Evolutionary conservation across 2,888 invertebrate genomes (phyloP).

Genomic region (Chalcosyrphus nemorum): DNA sequence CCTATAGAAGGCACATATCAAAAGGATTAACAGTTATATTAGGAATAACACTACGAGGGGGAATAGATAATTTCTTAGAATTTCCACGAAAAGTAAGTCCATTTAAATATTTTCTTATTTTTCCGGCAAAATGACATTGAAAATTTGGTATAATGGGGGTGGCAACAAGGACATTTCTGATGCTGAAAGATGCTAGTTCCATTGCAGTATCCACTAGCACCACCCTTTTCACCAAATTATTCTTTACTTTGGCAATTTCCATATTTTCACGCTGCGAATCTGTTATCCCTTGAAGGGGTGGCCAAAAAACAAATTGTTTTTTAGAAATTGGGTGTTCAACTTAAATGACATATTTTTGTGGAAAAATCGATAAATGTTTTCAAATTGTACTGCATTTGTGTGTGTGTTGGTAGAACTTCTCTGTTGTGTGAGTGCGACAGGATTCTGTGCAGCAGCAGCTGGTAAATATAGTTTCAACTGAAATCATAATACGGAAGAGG

Average conservation of each 20-base stretch:
- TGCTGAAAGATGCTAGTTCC: slow-evolving; percentile 30
- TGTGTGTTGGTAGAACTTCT: background rate
- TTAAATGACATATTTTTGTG: background rate
- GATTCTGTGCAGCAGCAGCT: slow-evolving; percentile 26
- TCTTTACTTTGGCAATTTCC: slow-evolving; percentile 22
- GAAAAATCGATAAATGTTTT: slow-evolving; percentile 45
- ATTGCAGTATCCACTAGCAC: background rate
- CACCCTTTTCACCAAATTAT: slow-evolving; percentile 26
- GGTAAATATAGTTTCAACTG: background rate
- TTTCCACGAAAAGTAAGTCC: background rate
- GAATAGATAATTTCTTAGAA: slow-evolving; percentile 6
- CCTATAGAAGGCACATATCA: slow-evolving; percentile 3
- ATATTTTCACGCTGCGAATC: slow-evolving; percentile 27
- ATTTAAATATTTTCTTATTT: background rate
- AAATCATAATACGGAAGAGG: background rate
- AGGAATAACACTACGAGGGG: background rate
- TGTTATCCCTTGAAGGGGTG: slow-evolving; percentile 7
- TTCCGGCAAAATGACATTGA: slow-evolving; percentile 63
- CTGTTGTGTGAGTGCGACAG: slow-evolving; percentile 1
- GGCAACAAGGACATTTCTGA: slow-evolving; percentile 24
- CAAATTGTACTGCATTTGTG: background rate
- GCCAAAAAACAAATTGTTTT: too few relatives aligned
- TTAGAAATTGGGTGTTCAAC: background rate
- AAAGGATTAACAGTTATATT: slow-evolving; percentile 38
- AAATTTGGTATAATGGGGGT: slow-evolving; percentile 21